Conservation (phyloP, 2,888 invertebrate genomes). For the Marronus borbonicus region DNA sequence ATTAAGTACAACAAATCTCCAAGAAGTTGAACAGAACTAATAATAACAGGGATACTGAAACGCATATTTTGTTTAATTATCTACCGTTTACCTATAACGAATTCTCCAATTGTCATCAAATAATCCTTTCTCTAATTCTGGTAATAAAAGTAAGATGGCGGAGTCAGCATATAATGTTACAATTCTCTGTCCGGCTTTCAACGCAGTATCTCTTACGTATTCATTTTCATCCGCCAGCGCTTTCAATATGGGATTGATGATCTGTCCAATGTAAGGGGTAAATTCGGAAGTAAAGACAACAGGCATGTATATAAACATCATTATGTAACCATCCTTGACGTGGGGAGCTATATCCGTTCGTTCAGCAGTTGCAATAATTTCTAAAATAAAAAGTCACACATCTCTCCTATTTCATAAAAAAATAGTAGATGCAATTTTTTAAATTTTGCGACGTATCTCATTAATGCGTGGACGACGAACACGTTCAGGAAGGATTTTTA, state of each 20-base stretch:
- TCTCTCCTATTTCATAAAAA: too few species aligned
- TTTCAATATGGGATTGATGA: slow-evolving; percentile 97
- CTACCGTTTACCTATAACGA: slow-evolving; percentile 73
- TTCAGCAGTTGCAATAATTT: slow-evolving; percentile 95
- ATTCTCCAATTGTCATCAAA: slow-evolving; percentile 99
- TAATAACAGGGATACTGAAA: slow-evolving; percentile 56
- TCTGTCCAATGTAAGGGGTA: slow-evolving; percentile 90
- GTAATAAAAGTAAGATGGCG: slow-evolving; percentile 92
- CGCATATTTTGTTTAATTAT: background rate
- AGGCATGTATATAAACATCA: slow-evolving; percentile 99
- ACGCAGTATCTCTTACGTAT: slow-evolving; percentile 97
- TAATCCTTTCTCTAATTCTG: slow-evolving; percentile 93
- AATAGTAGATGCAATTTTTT: too few species aligned
- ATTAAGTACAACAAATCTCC: slow-evolving; percentile 97
- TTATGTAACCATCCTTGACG: slow-evolving; percentile 99
- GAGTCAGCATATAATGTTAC: slow-evolving; percentile 97
- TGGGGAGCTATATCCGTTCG: slow-evolving; percentile 95
- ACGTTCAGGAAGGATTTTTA: too few species aligned
- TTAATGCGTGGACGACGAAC: too few species aligned
- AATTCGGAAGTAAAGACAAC: slow-evolving; percentile 97
- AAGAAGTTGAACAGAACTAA: slow-evolving; percentile 92
- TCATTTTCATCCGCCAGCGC: slow-evolving; percentile 99
- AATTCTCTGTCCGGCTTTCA: slow-evolving; percentile 96
- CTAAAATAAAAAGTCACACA: slow-evolving; percentile 66
- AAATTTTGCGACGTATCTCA: too few species aligned